Percentiles rank a stretch among this genome's conserved stretches.
Evolutionary conservation across 2,888 invertebrate species (phyloP).

Genomic region (Himalopsyche kuldschensis): DNA sequence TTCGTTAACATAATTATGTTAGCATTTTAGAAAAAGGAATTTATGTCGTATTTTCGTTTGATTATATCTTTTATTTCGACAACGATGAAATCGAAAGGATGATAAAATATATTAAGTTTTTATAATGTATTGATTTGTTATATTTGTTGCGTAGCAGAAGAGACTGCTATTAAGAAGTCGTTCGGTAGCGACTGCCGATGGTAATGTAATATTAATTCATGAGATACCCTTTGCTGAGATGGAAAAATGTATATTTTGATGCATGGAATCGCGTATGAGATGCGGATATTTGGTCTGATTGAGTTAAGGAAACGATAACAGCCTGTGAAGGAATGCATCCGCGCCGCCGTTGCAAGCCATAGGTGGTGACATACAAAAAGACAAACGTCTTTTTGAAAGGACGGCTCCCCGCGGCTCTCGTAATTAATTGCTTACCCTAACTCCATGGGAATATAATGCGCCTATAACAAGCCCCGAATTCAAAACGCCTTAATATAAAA

Average conservation of each 20-base stretch:
- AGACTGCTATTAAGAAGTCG: no score
- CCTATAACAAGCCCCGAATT: slow-evolving; percentile 9
- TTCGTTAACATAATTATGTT: no score
- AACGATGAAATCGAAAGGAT: no score
- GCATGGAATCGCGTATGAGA: not conserved
- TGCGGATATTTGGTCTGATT: slow-evolving; percentile 1
- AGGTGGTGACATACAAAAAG: slow-evolving; percentile 41
- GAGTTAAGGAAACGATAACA: slow-evolving; percentile 12
- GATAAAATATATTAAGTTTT: no score
- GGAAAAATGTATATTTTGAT: not conserved
- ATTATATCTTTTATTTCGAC: no score
- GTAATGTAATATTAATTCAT: no score
- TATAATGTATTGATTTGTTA: no score
- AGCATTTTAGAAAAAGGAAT: no score
- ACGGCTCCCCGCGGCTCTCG: slow-evolving; percentile 38
- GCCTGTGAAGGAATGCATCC: slow-evolving; percentile 30
- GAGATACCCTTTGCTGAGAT: not conserved
- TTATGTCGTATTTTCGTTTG: no score
- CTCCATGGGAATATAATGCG: slow-evolving; percentile 40
- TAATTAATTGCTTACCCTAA: slow-evolving; percentile 39
- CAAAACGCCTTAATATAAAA: slow-evolving; percentile 8
- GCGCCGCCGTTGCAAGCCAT: slow-evolving; percentile 31
- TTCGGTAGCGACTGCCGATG: no score
- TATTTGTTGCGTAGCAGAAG: no score
- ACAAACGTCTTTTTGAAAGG: slow-evolving; percentile 41